These are phyloP conservation scores for Odontamblyopus lacepedii DNA, from an alignment of 2,797 vertebrate genomes.

Conservation along the genomic window DNA sequence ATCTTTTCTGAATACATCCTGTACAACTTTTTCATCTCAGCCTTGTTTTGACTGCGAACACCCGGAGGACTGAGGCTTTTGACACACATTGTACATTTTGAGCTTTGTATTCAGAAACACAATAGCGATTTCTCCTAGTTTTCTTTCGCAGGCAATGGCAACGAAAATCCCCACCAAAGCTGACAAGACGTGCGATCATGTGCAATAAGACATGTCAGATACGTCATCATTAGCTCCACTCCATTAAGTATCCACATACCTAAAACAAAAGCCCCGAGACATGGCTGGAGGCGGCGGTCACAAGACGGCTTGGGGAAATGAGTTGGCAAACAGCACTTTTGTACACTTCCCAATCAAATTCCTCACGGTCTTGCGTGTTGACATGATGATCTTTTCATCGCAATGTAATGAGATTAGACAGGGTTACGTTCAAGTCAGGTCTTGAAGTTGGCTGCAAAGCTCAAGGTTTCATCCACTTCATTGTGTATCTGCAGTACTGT, in stretches of 20 bases:
- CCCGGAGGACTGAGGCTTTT: neutral
- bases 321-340: slow-evolving; percentile 40
- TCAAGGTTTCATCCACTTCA: no score
- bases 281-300: slow-evolving; percentile 31
- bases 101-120: neutral
- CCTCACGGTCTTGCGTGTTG: slow-evolving; percentile 24
- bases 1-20: neutral
- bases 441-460: no score
- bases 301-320: slow-evolving; percentile 65
- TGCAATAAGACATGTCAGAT: slow-evolving; percentile 41
- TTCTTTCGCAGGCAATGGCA: slow-evolving; percentile 5
- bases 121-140: neutral
- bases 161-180: neutral
- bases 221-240: slow-evolving; percentile 62
- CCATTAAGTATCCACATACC: slow-evolving; percentile 56
- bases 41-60: neutral
- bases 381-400: slow-evolving; percentile 25
- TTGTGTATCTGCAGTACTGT: no score
- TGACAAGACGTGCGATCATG: slow-evolving; percentile 30
- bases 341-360: slow-evolving; percentile 17
- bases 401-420: slow-evolving; percentile 22
- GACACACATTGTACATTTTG: neutral
- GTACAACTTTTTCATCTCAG: neutral
- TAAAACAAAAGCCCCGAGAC: slow-evolving; percentile 44
- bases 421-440: no score